Conservation (phyloP, 1,140 invertebrate species). For the Philaenus spumarius region DNA sequence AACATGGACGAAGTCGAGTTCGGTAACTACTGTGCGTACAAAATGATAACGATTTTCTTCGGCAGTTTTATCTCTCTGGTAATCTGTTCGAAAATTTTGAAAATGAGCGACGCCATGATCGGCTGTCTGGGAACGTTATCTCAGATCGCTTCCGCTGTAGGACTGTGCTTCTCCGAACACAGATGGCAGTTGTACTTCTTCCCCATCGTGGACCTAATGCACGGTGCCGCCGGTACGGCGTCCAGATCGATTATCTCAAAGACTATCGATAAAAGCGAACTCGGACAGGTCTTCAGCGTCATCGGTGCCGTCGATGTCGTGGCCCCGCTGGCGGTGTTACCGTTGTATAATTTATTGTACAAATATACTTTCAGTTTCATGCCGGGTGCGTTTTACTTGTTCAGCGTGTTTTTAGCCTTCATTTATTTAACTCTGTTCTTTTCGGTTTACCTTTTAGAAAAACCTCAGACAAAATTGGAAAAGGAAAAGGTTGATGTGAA, state of each 20-base stretch:
- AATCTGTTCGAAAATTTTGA: conserved; percentile 18
- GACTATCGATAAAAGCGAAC: conserved; percentile 20
- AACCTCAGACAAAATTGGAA: too few relatives aligned
- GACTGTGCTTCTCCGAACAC: conserved; percentile 12
- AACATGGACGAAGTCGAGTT: conserved; percentile 27
- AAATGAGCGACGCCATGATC: conserved; percentile 25
- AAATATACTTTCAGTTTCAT: conserved; percentile 19
- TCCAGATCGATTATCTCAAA: conserved; percentile 25
- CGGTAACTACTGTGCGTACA: conserved; percentile 26
- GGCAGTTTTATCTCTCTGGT: conserved; percentile 24
- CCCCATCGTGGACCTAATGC: conserved; percentile 24
- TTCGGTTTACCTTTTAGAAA: not conserved
- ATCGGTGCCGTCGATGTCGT: conserved; percentile 20
- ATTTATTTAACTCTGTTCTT: conserved; percentile 20
- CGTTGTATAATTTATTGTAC: conserved; percentile 25
- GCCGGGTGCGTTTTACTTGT: conserved; percentile 23
- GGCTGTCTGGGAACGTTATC: conserved; percentile 22
- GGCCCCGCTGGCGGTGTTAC: conserved; percentile 22
- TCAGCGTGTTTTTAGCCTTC: conserved; percentile 18
- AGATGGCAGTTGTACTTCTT: conserved; percentile 22
- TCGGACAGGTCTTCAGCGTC: conserved; percentile 18
- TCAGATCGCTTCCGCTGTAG: conserved; percentile 20
- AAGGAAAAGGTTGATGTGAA: too few relatives aligned
- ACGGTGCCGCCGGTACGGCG: conserved; percentile 22
- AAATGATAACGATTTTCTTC: conserved; percentile 20